A percentile compares a stretch with the other conserved stretches of the same genome.
phyloP scores from a whole-genome alignment of 2,113 vertebrate genomes.

The Seriola aureovittata region DNA sequence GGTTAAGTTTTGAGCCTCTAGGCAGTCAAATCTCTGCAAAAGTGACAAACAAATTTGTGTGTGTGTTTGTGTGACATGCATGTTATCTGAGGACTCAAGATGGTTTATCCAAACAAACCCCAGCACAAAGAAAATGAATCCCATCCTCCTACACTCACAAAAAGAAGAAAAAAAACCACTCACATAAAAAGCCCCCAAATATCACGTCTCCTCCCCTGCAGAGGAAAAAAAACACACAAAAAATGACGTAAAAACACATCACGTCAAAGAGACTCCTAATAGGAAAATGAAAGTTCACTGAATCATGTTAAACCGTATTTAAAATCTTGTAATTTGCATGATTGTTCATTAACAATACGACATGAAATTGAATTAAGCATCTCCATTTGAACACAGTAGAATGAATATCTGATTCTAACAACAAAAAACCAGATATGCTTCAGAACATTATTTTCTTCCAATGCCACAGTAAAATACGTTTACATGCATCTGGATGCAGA shows the following conservation, averaged over 20 bases:
- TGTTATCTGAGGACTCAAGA: constrained; percentile 48
- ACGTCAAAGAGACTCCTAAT: background rate
- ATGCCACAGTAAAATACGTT: background rate
- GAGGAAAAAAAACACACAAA: background rate
- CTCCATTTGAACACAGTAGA: background rate
- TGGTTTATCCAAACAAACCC: constrained; percentile 50
- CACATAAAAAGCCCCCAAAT: background rate
- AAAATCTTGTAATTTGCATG: constrained; percentile 4
- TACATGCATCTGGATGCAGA: constrained; percentile 5
- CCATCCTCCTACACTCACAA: constrained; percentile 6
- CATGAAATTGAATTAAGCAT: constrained; percentile 46
- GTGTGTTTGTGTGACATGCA: background rate
- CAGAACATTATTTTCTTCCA: background rate
- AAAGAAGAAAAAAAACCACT: background rate
- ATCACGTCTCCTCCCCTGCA: background rate
- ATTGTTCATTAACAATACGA: constrained; percentile 41
- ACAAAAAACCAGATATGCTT: background rate
- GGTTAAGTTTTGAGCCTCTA: background rate
- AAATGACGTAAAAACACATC: background rate
- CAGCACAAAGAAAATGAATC: constrained; percentile 14
- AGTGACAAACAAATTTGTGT: background rate
- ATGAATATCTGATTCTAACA: background rate
- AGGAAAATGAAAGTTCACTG: constrained; percentile 14
- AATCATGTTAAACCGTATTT: constrained; percentile 19
- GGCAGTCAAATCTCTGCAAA: background rate